Evolutionary conservation across 1,140 invertebrate genomes (phyloP).

Genomic region (Plectrocnemia conspersa): DNA sequence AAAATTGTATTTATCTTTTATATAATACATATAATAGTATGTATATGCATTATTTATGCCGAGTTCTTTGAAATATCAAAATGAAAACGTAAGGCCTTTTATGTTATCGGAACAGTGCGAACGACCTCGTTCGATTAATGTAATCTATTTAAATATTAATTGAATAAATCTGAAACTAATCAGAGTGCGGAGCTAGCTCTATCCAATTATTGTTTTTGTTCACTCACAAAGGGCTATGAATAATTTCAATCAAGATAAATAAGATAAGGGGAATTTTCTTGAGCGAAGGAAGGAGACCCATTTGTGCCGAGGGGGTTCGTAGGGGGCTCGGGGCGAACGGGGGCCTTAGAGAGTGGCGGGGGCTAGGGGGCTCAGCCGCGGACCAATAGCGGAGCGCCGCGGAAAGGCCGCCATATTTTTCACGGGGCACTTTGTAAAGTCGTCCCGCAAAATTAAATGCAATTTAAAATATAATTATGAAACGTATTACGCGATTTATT

Average conservation of each 20-base stretch:
- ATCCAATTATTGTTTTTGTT: slow-evolving; percentile 25
- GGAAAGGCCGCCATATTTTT: slow-evolving; percentile 18
- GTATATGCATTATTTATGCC: too few species aligned
- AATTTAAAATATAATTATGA: slow-evolving; percentile 10
- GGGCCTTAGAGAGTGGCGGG: background rate
- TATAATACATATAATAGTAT: too few species aligned
- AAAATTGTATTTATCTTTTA: too few species aligned
- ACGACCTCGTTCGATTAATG: too few species aligned
- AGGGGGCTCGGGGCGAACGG: background rate
- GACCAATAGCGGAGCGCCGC: slow-evolving; percentile 9
- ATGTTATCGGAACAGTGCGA: background rate
- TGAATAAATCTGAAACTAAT: slow-evolving; percentile 27
- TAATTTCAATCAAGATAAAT: slow-evolving; percentile 36
- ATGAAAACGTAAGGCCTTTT: slow-evolving; percentile 3
- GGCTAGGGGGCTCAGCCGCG: background rate
- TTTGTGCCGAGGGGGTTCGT: background rate
- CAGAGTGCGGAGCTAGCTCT: slow-evolving; percentile 12
- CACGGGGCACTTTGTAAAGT: slow-evolving; percentile 6
- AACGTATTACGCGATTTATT: background rate
- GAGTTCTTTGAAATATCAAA: too few species aligned
- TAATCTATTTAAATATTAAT: slow-evolving; percentile 25
- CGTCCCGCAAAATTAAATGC: slow-evolving; percentile 14
- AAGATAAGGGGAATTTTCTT: slow-evolving; percentile 33
- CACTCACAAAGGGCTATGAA: slow-evolving; percentile 34
- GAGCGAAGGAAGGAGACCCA: slow-evolving; percentile 16